Conservation (phyloP, 2,888 invertebrate genomes). For the Myopa tessellatipennis region DNA sequence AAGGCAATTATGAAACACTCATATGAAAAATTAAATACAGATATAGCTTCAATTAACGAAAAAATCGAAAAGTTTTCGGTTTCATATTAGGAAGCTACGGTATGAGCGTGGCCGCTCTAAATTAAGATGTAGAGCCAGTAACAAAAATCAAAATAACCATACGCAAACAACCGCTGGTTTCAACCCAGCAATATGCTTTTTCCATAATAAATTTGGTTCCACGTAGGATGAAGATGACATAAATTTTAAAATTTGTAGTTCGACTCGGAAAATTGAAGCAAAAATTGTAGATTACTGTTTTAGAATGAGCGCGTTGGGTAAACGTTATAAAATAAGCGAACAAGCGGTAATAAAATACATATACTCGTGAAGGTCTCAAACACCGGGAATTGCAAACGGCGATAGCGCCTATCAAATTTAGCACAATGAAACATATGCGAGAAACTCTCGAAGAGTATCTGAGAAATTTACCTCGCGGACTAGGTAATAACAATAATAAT, state of each 20-base stretch:
- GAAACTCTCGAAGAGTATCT: too few relatives aligned
- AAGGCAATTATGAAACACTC: neutral
- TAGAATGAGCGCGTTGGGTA: conserved; percentile 37
- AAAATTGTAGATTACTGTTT: conserved; percentile 40
- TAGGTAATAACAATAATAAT: too few relatives aligned
- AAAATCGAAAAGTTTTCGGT: neutral
- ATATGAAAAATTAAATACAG: neutral
- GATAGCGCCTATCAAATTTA: conserved; percentile 29
- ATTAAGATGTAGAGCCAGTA: neutral
- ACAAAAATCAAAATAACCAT: neutral
- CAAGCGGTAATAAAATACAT: conserved; percentile 36
- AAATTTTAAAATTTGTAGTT: too few relatives aligned
- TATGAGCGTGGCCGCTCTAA: neutral
- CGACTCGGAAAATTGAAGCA: too few relatives aligned
- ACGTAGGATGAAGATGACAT: too few relatives aligned
- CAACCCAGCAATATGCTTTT: neutral
- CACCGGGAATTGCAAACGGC: conserved; percentile 35
- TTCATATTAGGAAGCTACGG: neutral
- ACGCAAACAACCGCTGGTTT: neutral
- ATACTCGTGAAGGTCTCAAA: conserved; percentile 36
- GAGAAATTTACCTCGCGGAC: too few relatives aligned
- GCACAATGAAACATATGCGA: conserved; percentile 33
- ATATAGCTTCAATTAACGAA: neutral
- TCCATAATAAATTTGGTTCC: too few relatives aligned
- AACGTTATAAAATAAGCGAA: conserved; percentile 34